Evolutionary conservation across 2,113 vertebrate species (phyloP), one percentile per base, ranked within the genome.

Genomic region (Leptobrachium leishanense): DNA sequence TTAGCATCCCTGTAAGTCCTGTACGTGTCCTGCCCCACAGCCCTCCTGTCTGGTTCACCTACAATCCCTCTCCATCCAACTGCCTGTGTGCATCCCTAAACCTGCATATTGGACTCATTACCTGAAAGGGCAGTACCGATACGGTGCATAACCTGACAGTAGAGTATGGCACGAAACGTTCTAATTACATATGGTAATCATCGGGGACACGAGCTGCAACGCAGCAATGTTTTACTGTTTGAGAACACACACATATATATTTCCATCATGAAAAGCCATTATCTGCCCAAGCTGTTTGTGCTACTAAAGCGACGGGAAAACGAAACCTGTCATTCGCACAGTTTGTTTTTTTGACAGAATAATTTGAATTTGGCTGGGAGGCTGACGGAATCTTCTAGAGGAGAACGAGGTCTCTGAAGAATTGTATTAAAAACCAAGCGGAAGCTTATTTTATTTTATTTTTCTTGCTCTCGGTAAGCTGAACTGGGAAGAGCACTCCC

Each of bases 401-500:
- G 9, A 46, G 39, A n/a, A 9, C 11, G 42, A 68, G 59, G 76
- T 79, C 67, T 79, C 76, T 43, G 7, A 65, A 79, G 76, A 79
- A 72, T 79, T 72, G 68, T 65, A 79, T 79, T 72, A 65, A 79
- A 71, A 72, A 79, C 72, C 57, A 72, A 65, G 62, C 44, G 65
- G 68, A 79, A 43, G 68, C 68, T 79, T 72, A 39, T 20, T 43
- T 79, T 50, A 5, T 50, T 50, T 50, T 50, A 31, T 31, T 31
- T 31, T 31, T 31, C 20, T 7, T 42, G 6, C 68, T n/a, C 57
- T 72, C 46, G 39, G 68, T 79, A 79, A 71, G 76, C 76, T 79
- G 76, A 79, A 79, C 76, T 79, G 57, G 41, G 59, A 63, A 72
- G 76, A 79, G 68, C 76, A 79, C 76, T 53, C 68, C 76, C 68